phyloP scores from a whole-genome alignment of 1,140 invertebrate genomes.

The Ceratitis capitata region DNA sequence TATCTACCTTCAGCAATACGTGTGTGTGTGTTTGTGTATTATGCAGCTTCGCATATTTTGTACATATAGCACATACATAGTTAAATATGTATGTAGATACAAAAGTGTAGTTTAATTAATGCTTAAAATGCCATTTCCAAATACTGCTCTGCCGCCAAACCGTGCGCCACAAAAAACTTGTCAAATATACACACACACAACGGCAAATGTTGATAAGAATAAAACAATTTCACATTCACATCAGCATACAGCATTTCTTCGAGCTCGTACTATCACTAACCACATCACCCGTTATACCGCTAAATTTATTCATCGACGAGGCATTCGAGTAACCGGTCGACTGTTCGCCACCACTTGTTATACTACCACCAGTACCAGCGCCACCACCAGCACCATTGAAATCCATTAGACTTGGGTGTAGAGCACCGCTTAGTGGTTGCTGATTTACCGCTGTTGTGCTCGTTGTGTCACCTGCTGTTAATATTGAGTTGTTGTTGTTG shows the following conservation, averaged over 20 bases:
- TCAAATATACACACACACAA: too few relatives aligned
- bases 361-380: not conserved
- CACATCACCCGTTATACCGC: constrained; percentile 74
- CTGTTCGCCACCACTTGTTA: constrained; percentile 64
- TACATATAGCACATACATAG: not conserved
- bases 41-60: too few relatives aligned
- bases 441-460: not conserved
- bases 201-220: too few relatives aligned
- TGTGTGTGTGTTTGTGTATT: too few relatives aligned
- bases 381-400: constrained; percentile 45
- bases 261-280: constrained; percentile 72
- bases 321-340: constrained; percentile 55
- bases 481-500: constrained; percentile 47
- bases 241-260: constrained; percentile 71
- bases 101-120: not conserved
- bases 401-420: constrained; percentile 51
- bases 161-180: too few relatives aligned
- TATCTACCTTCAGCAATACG: not conserved
- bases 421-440: constrained; percentile 37
- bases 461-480: constrained; percentile 50
- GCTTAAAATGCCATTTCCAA: not conserved
- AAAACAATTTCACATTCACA: constrained; percentile 49
- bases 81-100: not conserved
- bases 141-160: not conserved
- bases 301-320: constrained; percentile 67